phyloP scores from a whole-genome alignment of 2,888 invertebrate species.

The Cantharis flavilabris region DNA sequence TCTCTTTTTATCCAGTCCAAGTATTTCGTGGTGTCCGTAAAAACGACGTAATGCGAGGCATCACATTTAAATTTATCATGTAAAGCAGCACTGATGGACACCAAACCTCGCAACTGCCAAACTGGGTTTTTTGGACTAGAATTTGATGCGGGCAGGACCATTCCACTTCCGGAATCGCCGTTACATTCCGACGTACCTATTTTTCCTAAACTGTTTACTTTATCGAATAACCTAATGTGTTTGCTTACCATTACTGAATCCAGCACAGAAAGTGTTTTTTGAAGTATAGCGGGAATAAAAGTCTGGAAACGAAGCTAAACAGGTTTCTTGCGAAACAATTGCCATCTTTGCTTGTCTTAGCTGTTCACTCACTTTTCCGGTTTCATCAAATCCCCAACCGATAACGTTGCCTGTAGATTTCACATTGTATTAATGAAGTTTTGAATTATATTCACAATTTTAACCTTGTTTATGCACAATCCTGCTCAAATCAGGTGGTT shows the following conservation, averaged over 20 bases:
- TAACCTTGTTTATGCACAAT: constrained; percentile 41
- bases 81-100: constrained; percentile 62
- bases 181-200: constrained; percentile 64
- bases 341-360: constrained; percentile 65
- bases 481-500: constrained; percentile 33
- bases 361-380: constrained; percentile 62
- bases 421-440: not conserved
- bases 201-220: not conserved
- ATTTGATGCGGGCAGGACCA: constrained; percentile 49
- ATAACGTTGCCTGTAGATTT: constrained; percentile 47
- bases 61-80: constrained; percentile 64
- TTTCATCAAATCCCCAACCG: constrained; percentile 63
- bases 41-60: constrained; percentile 63
- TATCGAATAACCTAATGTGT: not conserved
- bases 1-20: constrained; percentile 55
- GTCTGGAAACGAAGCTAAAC: constrained; percentile 64
- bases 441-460: not conserved
- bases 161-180: constrained; percentile 55
- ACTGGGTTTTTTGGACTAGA: constrained; percentile 36
- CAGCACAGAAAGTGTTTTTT: constrained; percentile 60
- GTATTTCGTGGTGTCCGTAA: constrained; percentile 65
- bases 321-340: constrained; percentile 63
- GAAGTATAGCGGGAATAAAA: constrained; percentile 65
- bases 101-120: constrained; percentile 58
- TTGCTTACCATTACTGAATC: constrained; percentile 53